Percentiles rank a stretch among this genome's conserved stretches.
phyloP scores from a whole-genome alignment of 2,888 invertebrate species.

The Cheilosia urbana region DNA sequence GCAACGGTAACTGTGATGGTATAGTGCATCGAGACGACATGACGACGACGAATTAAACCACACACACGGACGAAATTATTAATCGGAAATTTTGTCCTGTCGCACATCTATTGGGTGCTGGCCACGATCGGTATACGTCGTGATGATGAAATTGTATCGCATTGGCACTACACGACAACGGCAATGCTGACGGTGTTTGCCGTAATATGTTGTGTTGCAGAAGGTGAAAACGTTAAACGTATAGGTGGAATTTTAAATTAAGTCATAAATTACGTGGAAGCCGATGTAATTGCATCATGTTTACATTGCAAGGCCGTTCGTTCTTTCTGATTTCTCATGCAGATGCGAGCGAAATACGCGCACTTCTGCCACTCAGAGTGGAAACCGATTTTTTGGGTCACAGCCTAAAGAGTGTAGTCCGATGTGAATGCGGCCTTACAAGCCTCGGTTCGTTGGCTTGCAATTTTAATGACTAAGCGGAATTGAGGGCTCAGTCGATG shows the following conservation, averaged over 20 bases:
- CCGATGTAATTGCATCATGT: conserved; percentile 73
- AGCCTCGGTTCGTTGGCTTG: no score
- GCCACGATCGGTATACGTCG: conserved; percentile 15
- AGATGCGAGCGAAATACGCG: conserved; percentile 60
- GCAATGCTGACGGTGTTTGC: conserved; percentile 38
- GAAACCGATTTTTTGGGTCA: conserved; percentile 63
- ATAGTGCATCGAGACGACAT: conserved; percentile 64
- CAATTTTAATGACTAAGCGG: no score
- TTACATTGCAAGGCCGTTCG: conserved; percentile 63
- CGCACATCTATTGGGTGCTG: conserved; percentile 56
- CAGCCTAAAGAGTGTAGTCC: conserved; percentile 38
- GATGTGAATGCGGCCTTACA: background rate
- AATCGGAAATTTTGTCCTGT: conserved; percentile 60
- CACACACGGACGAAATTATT: conserved; percentile 73
- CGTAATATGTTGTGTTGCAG: conserved; percentile 60
- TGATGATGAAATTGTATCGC: conserved; percentile 35
- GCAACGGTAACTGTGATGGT: conserved; percentile 30
- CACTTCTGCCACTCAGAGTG: conserved; percentile 42
- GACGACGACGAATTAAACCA: conserved; percentile 73
- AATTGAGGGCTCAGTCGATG: no score
- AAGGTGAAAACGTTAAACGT: conserved; percentile 65
- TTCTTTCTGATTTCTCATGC: conserved; percentile 70
- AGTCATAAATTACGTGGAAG: conserved; percentile 74
- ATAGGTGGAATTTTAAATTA: conserved; percentile 73
- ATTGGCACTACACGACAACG: conserved; percentile 1